Percentiles rank a stretch among this genome's conserved stretches.
Evolutionary conservation across 1,140 invertebrate genomes (phyloP).

Genomic region (Diabrotica virgifera): DNA sequence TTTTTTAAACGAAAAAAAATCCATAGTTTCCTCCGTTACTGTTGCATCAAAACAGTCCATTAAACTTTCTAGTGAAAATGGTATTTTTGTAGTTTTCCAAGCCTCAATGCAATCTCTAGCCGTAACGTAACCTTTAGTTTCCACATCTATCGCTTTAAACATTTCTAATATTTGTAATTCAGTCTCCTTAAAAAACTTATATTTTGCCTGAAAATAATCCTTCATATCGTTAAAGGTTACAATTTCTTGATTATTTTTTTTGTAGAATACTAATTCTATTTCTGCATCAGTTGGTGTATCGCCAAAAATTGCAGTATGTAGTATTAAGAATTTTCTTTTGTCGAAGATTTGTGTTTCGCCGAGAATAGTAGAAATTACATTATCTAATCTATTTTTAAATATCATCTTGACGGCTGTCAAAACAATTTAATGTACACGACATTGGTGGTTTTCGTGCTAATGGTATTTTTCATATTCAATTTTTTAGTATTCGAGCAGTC

Average conservation of each 20-base stretch:
- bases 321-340: conserved; percentile 13
- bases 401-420: no score
- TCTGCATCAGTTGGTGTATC: conserved; percentile 12
- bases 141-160: conserved; percentile 7
- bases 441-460: no score
- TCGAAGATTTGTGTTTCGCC: not conserved
- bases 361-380: no score
- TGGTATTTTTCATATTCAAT: no score
- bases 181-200: conserved; percentile 9
- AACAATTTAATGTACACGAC: no score
- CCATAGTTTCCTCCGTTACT: conserved; percentile 1
- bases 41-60: conserved; percentile 14
- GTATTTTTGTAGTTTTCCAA: conserved; percentile 6
- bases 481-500: no score
- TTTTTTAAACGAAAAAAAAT: conserved; percentile 17
- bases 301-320: conserved; percentile 11
- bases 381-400: no score
- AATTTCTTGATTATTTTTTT: not conserved
- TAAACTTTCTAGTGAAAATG: conserved; percentile 10
- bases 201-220: not conserved
- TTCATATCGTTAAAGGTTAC: not conserved
- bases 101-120: conserved; percentile 6
- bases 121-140: conserved; percentile 13
- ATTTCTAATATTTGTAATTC: conserved; percentile 16
- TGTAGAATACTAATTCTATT: conserved; percentile 9